Evolutionary conservation across 2,797 vertebrate genomes (phyloP), one percentile per base, ranked within the genome.

Genomic region (Macropodus opercularis): DNA sequence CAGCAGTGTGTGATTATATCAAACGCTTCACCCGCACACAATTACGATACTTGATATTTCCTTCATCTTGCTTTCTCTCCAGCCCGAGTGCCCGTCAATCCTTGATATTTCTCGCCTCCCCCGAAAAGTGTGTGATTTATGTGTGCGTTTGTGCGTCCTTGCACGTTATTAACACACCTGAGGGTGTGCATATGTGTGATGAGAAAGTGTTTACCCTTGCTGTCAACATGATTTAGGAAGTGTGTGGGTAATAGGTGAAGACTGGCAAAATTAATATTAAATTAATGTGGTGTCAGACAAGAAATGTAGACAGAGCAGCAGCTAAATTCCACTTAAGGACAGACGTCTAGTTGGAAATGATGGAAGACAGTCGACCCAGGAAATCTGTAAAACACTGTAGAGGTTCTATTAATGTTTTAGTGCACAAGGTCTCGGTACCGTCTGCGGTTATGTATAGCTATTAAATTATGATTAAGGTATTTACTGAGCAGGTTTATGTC

Each of bases 31-130:
- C 48, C 38, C 46, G 35, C 65, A 47, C 31, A 29, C 53, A 75
- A n/a, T 42, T 57, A 48, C 40, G 35, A 53, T 34, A 18, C 34
- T 70, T 56, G 59, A 77, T 80, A 52, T 77, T 79, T 72, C 17
- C 55, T 24, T 65, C 53, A 2, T 48, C 39, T 15, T 35, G 42
- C 48, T 40, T 76, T 18, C 8, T 51, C 7, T 32, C 2, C 22
- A 44, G 54, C 18, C 35, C 15, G 32, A 5, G 54, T 17, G 32
- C 59, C 72, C 72, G 69, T 72, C 71, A 70, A 12, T 77, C 63
- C 60, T 15, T 1, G 14, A 10, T 22, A 2, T 1, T 11, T 31
- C 21, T 34, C 24, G 32, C 23, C 15, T 15, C 40, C 46, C 39
- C 3, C n/a, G n/a, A n/a, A n/a, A 0, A 46, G 29, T 21, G 40